phyloP scores from a whole-genome alignment of 2,797 vertebrate genomes.

The Dermochelys coriacea region DNA sequence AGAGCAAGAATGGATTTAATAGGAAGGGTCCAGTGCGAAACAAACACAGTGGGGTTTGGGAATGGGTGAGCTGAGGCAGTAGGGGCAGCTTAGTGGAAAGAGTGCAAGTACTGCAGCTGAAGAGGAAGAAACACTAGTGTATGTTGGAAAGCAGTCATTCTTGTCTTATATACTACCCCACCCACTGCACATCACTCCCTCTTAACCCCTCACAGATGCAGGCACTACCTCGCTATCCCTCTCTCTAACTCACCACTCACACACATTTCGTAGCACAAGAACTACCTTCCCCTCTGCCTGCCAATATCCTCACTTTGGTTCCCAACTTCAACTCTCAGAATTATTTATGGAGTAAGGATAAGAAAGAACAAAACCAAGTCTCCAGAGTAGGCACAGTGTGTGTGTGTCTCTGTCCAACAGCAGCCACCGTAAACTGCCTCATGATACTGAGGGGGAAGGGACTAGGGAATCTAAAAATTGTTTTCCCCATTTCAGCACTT shows the following conservation, averaged over 20 bases:
- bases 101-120: rapidly evolving
- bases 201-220: not conserved
- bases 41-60: not conserved
- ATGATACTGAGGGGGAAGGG: not conserved
- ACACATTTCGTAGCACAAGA: rapidly evolving
- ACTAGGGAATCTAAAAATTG: not conserved
- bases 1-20: not conserved
- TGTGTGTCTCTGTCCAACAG: not conserved
- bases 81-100: rapidly evolving
- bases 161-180: not conserved
- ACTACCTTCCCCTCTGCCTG: not conserved
- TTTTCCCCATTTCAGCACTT: not conserved
- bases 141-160: not conserved
- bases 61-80: not conserved
- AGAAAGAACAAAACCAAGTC: not conserved
- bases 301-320: not conserved
- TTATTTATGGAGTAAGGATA: not conserved
- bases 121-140: not conserved
- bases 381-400: not conserved
- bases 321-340: not conserved
- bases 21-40: rapidly evolving
- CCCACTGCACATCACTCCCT: rapidly evolving
- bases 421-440: not conserved
- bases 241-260: not conserved
- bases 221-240: not conserved